Percentiles rank a stretch among this genome's conserved stretches.
phyloP scores from a whole-genome alignment of 2,888 invertebrate genomes.

The Drosophila anomalipes region DNA sequence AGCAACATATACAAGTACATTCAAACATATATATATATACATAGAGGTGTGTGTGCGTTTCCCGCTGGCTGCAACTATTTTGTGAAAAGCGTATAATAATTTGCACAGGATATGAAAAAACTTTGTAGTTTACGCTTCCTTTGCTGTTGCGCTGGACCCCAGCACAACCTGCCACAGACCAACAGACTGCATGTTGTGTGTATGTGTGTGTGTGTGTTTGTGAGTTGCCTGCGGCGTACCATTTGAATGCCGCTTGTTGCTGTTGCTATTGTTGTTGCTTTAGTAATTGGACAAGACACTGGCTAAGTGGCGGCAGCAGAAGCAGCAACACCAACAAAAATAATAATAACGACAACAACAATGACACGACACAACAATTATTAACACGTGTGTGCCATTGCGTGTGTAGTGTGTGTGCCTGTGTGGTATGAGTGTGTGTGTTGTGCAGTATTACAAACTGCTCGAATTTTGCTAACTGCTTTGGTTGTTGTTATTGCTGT shows the following conservation, averaged over 20 bases:
- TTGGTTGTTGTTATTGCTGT: constrained; percentile 52
- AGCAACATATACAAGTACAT: background rate
- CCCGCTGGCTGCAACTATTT: constrained; percentile 69
- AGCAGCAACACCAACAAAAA: constrained; percentile 34
- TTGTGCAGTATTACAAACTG: constrained; percentile 30
- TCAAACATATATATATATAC: background rate
- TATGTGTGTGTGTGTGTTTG: constrained; percentile 12
- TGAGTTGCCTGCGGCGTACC: constrained; percentile 59
- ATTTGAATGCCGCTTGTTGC: constrained; percentile 56
- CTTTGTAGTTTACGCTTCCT: constrained; percentile 76
- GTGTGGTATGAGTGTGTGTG: constrained; percentile 14
- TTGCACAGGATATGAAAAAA: constrained; percentile 81
- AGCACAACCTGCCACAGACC: constrained; percentile 11
- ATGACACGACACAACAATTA: constrained; percentile 44
- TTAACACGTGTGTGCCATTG: constrained; percentile 39
- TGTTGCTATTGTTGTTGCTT: constrained; percentile 57
- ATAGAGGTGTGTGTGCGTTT: constrained; percentile 26
- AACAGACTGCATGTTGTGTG: constrained; percentile 18
- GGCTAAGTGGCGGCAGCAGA: constrained; percentile 72
- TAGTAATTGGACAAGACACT: constrained; percentile 80
- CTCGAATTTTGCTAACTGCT: constrained; percentile 74
- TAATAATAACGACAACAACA: constrained; percentile 29
- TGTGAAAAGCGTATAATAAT: constrained; percentile 77
- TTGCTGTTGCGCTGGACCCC: constrained; percentile 32
- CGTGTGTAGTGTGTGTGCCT: constrained; percentile 1